Conservation (phyloP, 2,888 invertebrate genomes). For the Tenodera sinensis region DNA sequence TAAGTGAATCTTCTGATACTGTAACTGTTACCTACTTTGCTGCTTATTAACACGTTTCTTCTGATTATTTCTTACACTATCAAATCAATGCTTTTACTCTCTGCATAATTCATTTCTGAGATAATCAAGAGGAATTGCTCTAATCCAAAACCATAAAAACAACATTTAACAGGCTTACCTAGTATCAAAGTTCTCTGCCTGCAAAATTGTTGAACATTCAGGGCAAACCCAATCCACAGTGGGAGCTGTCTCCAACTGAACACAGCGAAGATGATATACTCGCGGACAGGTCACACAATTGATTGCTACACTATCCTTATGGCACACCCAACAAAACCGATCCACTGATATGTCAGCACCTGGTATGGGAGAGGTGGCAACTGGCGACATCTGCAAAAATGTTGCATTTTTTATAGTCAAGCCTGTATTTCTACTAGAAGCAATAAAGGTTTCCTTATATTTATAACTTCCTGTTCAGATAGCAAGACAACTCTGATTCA, state of each 20-base stretch:
- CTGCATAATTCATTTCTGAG: too few relatives aligned
- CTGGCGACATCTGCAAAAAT: neutral
- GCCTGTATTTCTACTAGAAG: too few relatives aligned
- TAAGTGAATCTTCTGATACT: too few relatives aligned
- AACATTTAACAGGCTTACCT: constrained; percentile 47
- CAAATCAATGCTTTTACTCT: too few relatives aligned
- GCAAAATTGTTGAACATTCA: constrained; percentile 73
- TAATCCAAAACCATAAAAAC: neutral
- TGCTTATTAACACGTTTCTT: too few relatives aligned
- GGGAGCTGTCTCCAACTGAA: constrained; percentile 47
- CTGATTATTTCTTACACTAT: too few relatives aligned
- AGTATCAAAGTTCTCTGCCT: constrained; percentile 68
- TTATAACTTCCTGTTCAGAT: too few relatives aligned
- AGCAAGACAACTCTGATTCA: too few relatives aligned
- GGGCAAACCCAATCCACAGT: constrained; percentile 71
- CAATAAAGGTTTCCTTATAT: too few relatives aligned
- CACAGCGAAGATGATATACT: constrained; percentile 78
- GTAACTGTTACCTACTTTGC: too few relatives aligned
- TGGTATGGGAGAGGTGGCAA: neutral
- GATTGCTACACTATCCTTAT: constrained; percentile 61
- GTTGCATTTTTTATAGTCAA: neutral
- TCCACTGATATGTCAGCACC: constrained; percentile 46
- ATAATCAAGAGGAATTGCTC: neutral
- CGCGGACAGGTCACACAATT: constrained; percentile 82
- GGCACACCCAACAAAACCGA: constrained; percentile 89